Conservation (phyloP, 2,888 invertebrate species). For the Drosophila prolongata region DNA sequence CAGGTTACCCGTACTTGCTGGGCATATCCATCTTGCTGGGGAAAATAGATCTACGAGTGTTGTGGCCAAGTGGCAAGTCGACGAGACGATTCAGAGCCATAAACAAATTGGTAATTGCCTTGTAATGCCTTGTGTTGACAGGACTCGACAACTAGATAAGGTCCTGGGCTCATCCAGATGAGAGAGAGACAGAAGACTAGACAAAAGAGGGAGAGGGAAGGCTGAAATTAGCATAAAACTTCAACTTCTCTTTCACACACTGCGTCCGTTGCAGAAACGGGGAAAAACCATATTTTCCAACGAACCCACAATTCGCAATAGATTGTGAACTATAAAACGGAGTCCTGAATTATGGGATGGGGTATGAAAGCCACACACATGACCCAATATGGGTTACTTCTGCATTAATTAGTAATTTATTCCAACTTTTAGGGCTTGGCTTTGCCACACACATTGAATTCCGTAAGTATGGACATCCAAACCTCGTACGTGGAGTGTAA, state of each 20-base stretch:
- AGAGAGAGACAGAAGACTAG: constrained; percentile 13
- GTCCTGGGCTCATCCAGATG: constrained; percentile 27
- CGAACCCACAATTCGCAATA: constrained; percentile 69
- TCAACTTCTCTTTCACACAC: constrained; percentile 69
- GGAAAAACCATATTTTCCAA: constrained; percentile 62
- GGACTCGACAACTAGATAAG: constrained; percentile 74
- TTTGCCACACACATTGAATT: constrained; percentile 30
- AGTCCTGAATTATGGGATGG: constrained; percentile 37
- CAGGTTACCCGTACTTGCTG: neutral
- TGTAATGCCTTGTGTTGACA: constrained; percentile 80
- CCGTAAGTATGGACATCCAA: constrained; percentile 15
- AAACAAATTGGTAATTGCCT: constrained; percentile 80
- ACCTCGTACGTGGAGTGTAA: constrained; percentile 24
- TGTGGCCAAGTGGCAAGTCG: constrained; percentile 37
- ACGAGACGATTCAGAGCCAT: constrained; percentile 55
- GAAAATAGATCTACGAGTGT: constrained; percentile 32
- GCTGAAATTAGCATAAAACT: constrained; percentile 74
- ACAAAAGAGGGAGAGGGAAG: constrained; percentile 10
- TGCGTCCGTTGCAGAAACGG: constrained; percentile 49
- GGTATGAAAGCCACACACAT: constrained; percentile 13
- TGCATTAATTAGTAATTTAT: constrained; percentile 71
- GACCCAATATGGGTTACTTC: constrained; percentile 34
- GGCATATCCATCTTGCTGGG: neutral
- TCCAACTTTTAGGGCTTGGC: constrained; percentile 49
- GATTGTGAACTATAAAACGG: constrained; percentile 70